Evolutionary conservation across 2,888 invertebrate species (phyloP), one percentile per base, ranked within the genome.

Genomic region (Drosophila vallismaia): DNA sequence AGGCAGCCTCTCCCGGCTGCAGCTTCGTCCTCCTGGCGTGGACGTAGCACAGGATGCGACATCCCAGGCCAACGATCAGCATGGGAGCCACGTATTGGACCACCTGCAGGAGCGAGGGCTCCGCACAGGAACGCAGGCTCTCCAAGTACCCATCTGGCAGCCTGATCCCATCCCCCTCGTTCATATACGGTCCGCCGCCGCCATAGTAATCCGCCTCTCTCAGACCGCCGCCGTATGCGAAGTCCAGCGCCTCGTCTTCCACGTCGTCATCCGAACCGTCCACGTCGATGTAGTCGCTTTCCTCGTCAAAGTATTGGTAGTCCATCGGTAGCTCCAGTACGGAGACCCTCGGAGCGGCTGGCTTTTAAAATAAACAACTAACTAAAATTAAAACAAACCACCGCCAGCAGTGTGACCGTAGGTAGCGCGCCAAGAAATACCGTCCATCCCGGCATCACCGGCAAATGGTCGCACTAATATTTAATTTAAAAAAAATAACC

Each of bases 261-360:
- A 19, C 33, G 6, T 59, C 69, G 2, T 79, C 75, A 40, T 54
- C 45, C 19, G 40, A 50, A 8, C 38, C 79, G 26, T 78, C 79
- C n/a, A 82, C 67, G 7, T 85, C 82, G 4, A 50, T 19, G 14
- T 82, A 86, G 42, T 81, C 83, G 6, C 49, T 46, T 4, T 86
- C 86, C n/a, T 81, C 86, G 48, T 86, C 82, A 45, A 74, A 83
- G 55, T 84, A 83, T 7, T 78, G 68, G 55, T 86, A 83, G 12
- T 86, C 82, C 85, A 83, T 86, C 4, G 24, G 58, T 38, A n/a
- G 19, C 33, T 28, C 33, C 36, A 5, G n/a, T 45, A n/a, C 19
- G 40, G 40, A 36, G 12, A 31, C 50, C 63, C 33, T 29, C 44
- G 7, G 8, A 4, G 33, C 33, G 33, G 29, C 14, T 44, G 19